These are phyloP conservation scores for Volucella bombylans DNA, from an alignment of 2,888 invertebrate genomes.

Conservation along the genomic window DNA sequence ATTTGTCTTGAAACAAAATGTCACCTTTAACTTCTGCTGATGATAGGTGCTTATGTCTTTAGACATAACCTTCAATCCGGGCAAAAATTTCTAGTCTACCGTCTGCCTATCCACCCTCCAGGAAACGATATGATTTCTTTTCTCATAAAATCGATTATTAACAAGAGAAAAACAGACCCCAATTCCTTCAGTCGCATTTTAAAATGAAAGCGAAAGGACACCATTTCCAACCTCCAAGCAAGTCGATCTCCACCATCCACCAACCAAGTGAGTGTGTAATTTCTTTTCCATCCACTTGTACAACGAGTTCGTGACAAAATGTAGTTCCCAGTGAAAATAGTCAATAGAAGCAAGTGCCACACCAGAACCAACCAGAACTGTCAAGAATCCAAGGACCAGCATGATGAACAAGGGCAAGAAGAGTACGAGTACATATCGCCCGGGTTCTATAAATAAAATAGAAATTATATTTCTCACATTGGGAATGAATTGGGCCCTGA, in stretches of 20 bases:
- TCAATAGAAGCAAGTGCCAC: conserved; percentile 67
- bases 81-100: conserved; percentile 39
- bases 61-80: conserved; percentile 45
- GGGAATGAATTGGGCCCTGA: conserved; percentile 71
- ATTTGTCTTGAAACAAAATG: conserved; percentile 63
- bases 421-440: conserved; percentile 44
- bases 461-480: conserved; percentile 73
- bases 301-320: conserved; percentile 72
- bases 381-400: conserved; percentile 11
- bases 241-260: conserved; percentile 28
- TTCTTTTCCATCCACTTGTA: conserved; percentile 63
- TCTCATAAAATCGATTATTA: conserved; percentile 66
- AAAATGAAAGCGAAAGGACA: conserved; percentile 67
- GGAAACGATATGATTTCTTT: conserved; percentile 43
- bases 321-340: conserved; percentile 68
- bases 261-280: conserved; percentile 64
- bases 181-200: conserved; percentile 23
- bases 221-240: conserved; percentile 14
- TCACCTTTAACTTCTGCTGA: conserved; percentile 63
- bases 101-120: background rate
- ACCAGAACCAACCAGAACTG: conserved; percentile 49
- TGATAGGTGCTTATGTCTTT: conserved; percentile 42
- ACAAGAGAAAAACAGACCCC: background rate
- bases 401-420: background rate
- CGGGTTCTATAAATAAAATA: conserved; percentile 70